Evolutionary conservation across 2,113 vertebrate species (phyloP), one percentile per base, ranked within the genome.

Genomic region (Callocephalon fimbriatum): DNA sequence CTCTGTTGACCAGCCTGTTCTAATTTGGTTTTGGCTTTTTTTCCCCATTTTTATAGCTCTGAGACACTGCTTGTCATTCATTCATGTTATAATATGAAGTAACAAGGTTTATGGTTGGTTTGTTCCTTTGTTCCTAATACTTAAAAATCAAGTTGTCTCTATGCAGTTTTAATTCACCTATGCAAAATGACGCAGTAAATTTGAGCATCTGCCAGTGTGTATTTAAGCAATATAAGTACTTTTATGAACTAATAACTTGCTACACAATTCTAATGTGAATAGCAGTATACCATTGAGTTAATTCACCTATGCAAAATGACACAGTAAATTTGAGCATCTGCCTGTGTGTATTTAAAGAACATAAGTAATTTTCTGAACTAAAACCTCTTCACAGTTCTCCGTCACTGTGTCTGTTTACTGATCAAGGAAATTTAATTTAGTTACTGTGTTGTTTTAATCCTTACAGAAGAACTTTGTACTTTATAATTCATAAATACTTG

Each of bases 391-490:
- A 6, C 50, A 7, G 22, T 74, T 89, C 31, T 74, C 63, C 16
- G 47, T 11, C 29, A 20, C 12, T n/a, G 7, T 51, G 9, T 58
- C 27, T 35, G 5, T 35, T 65, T 37, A 35, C n/a, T 82, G 45
- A 67, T 75, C 65, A 92, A 62, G 13, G 59, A 86, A 75, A 73
- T 42, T 42, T 53, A 38, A 62, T 88, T 75, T 68, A 72, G 40
- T 71, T 61, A 32, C 31, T 12, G 8, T 44, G 29, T 42, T 32
- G 42, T 85, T 77, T 90, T 79, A 88, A 62, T 75, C 10, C 80
- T 77, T 73, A 56, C 5, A 37, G 50, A 90, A 80, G 79, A 90
- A 90, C 93, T 96, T 96, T 88, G 89, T 80, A 65, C 87, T 95
- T 95, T 58, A 38, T 81, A 71, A 42, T 72, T 92, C 63, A 77